Evolutionary conservation across 2,888 invertebrate genomes (phyloP).

Genomic region (Julus scandinavius): DNA sequence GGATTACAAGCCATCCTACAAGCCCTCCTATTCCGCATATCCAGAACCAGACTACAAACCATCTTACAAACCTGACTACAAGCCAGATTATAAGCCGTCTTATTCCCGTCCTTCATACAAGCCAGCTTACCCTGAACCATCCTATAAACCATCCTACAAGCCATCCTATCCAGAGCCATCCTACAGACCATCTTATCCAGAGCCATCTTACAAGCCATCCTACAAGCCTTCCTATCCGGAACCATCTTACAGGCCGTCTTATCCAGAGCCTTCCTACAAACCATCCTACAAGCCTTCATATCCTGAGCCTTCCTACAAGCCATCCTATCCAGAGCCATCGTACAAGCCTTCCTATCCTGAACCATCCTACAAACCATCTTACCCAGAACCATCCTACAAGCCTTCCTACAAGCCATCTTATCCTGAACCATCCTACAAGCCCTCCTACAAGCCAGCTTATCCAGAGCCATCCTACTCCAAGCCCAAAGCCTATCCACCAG

Average conservation of each 20-base stretch:
- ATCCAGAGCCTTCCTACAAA: background rate
- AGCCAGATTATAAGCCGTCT: background rate
- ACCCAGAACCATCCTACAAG: background rate
- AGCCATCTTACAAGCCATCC: background rate
- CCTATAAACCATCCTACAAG: background rate
- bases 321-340: background rate
- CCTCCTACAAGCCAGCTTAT: background rate
- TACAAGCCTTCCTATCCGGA: background rate
- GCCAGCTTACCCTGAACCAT: background rate
- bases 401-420: background rate
- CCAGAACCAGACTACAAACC: slow-evolving; percentile 7
- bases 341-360: background rate
- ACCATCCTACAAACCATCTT: background rate
- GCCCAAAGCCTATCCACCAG: background rate
- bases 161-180: background rate
- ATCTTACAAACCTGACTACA: slow-evolving; percentile 6
- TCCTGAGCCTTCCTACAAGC: background rate
- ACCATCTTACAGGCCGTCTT: background rate
- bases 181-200: background rate
- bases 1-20: background rate
- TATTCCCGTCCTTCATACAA: background rate
- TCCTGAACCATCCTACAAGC: background rate
- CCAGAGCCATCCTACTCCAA: background rate
- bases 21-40: background rate
- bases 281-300: background rate